Evolutionary conservation across 2,888 invertebrate species (phyloP), one percentile per base, ranked within the genome.

Genomic region (Linnaemya vulpina): DNA sequence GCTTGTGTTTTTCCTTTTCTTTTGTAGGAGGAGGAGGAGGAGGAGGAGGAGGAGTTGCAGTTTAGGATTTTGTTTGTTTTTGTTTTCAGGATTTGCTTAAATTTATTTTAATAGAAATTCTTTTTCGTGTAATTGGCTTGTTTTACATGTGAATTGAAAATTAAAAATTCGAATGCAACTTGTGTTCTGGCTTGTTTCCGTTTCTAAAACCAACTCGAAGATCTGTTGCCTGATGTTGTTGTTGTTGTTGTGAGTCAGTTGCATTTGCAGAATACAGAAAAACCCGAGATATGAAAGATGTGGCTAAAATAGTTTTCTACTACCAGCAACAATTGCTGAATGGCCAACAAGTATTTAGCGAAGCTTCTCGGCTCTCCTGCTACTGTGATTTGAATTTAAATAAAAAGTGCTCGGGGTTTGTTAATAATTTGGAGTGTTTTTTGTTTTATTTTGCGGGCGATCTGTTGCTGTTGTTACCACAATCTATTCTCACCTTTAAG

Each of bases 81-180:
- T 8, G 43, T 43, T 22, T 43, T 43, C 13, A 25, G 20, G 9
- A 10, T 35, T 22, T 53, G 15, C 65, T 73, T 73, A 58, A 80
- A 82, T 75, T 22, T 53, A 20, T 73, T 73, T 73, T 67, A 80
- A 82, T 75, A 71, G 78, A 85, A 85, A 85, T 82, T 71, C 85
- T 85, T 85, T 82, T 85, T 85, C 85, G 75, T 85, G 85, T 85
- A 85, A 85, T 85, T 85, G 85, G 85, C 85, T 82, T 85, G 85
- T 85, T 85, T 85, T 85, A 85, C 82, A 85, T 85, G 85, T 85
- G 85, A 85, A 79, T 85, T 77, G 53, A 65, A 80, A 65, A 82
- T 81, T 76, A 49, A 82, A 82, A 76, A 83, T 83, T 83, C 77
- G 71, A 83, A 83, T 83, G 63, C 17, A 38, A 13, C 51, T 51